Percentiles rank a stretch among this genome's conserved stretches.
These are phyloP conservation scores for Lerista edwardsae DNA, from an alignment of 2,797 vertebrate species.

Conservation along the genomic window DNA sequence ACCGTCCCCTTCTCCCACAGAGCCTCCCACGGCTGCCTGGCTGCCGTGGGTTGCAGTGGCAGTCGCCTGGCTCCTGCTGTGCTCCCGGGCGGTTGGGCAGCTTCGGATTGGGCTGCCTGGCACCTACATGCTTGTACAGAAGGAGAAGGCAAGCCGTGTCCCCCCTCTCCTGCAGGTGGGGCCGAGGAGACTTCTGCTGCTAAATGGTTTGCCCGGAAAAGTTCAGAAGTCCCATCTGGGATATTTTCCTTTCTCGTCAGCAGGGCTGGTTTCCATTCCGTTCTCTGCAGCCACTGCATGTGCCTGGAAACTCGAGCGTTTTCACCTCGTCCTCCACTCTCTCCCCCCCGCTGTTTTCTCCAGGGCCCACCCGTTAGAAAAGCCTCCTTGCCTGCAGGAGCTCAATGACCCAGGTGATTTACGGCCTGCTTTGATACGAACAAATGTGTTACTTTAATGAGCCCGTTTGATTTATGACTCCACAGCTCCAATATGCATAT, in stretches of 20 bases:
- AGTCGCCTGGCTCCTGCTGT: too few relatives aligned
- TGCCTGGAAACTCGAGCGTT: neutral
- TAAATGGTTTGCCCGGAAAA: neutral
- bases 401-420: neutral
- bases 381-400: neutral
- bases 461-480: conserved; percentile 7
- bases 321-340: too few relatives aligned
- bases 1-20: too few relatives aligned
- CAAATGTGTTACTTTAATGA: conserved; percentile 22
- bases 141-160: neutral
- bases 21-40: too few relatives aligned
- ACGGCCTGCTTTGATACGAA: conserved; percentile 27
- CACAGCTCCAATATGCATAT: neutral
- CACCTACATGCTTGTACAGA: too few relatives aligned
- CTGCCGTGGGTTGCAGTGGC: too few relatives aligned
- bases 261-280: neutral
- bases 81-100: too few relatives aligned
- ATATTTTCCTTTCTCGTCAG: neutral
- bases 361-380: neutral
- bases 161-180: neutral
- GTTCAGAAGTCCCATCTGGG: neutral
- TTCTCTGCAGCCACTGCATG: neutral
- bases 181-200: too few relatives aligned
- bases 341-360: neutral
- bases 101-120: neutral